A percentile compares a stretch with the other conserved stretches of the same genome.
phyloP scores from a whole-genome alignment of 1,140 invertebrate genomes.

The Grapholita molesta region DNA sequence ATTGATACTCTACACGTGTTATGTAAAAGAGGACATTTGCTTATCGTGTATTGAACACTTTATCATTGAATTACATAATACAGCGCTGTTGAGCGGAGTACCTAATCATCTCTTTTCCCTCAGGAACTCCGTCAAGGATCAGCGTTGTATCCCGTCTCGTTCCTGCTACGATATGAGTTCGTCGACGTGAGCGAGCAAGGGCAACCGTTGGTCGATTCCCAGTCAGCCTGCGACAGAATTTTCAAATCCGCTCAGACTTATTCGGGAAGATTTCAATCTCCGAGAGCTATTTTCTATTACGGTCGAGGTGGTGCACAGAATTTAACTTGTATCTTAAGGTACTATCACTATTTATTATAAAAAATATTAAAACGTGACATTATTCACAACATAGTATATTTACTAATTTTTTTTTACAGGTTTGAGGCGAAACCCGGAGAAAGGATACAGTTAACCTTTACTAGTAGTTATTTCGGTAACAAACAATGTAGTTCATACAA shows the following conservation, averaged over 20 bases:
- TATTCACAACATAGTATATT: constrained; percentile 11
- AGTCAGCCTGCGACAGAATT: constrained; percentile 80
- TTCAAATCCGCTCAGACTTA: constrained; percentile 77
- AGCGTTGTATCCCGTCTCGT: constrained; percentile 87
- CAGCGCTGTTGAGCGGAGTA: constrained; percentile 3
- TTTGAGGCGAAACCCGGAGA: constrained; percentile 85
- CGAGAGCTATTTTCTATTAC: constrained; percentile 89
- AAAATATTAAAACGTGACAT: neutral
- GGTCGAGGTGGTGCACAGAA: constrained; percentile 87
- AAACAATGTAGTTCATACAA: constrained; percentile 82
- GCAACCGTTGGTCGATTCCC: constrained; percentile 75
- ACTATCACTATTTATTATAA: constrained; percentile 20
- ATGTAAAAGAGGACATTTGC: neutral
- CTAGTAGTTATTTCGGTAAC: constrained; percentile 82
- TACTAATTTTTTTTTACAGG: constrained; percentile 50
- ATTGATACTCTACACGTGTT: neutral
- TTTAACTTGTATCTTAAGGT: constrained; percentile 84
- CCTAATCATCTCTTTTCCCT: constrained; percentile 26
- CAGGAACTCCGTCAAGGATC: constrained; percentile 87
- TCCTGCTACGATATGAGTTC: constrained; percentile 89
- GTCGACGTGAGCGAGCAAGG: constrained; percentile 82
- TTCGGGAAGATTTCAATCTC: constrained; percentile 85
- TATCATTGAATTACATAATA: constrained; percentile 11
- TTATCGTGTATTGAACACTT: constrained; percentile 7
- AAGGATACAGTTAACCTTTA: constrained; percentile 82